Evolutionary conservation across 2,797 vertebrate species (phyloP), one percentile per base, ranked within the genome.

Genomic region (Syndactyla subalaris): DNA sequence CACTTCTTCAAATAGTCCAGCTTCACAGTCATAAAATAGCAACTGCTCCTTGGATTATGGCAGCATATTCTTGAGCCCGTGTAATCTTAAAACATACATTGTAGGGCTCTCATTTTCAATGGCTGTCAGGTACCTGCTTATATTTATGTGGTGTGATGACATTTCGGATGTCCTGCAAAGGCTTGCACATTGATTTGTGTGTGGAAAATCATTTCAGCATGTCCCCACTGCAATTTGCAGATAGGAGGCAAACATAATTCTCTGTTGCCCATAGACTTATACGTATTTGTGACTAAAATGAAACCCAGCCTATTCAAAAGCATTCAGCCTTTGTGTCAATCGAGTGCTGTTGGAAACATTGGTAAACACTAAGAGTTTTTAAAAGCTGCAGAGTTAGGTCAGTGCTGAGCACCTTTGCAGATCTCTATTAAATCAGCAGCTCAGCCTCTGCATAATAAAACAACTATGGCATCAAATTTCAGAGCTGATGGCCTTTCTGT

Each of bases 71-170:
- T 27, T 92, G 82, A 93, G 88, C 66, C 79, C 27, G 8, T 26
- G 66, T 93, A 96, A 97, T 91, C 94, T 94, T 55, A 65, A 71
- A 80, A 62, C 73, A 93, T 91, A 94, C 54, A 81, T 58, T 88
- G 34, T 46, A 86, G 49, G 54, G 65, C 63, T 93, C 79, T 88
- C 58, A 84, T 88, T 92, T 84, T 58, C 85, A 88, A 11, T 27
- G 82, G 41, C 88, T 84, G 62, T 58, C 93, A 95, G 70, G 20
- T 12, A 65, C 36, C 27, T 92, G 46, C 29, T 91, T 89, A 8
- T 89, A 91, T 89, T 92, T 95, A 85, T 32, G 68, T 72, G 58
- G 19, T 77, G 22, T 86, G 76, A 55, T 95, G 92, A 84, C 65
- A 89, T 93, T 94, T 93, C 58, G 68, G 59, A 39, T 78, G 61